Evolutionary conservation across 2,797 vertebrate genomes (phyloP), one percentile per base, ranked within the genome.

Genomic region (Petrocephalus schoutedeni): DNA sequence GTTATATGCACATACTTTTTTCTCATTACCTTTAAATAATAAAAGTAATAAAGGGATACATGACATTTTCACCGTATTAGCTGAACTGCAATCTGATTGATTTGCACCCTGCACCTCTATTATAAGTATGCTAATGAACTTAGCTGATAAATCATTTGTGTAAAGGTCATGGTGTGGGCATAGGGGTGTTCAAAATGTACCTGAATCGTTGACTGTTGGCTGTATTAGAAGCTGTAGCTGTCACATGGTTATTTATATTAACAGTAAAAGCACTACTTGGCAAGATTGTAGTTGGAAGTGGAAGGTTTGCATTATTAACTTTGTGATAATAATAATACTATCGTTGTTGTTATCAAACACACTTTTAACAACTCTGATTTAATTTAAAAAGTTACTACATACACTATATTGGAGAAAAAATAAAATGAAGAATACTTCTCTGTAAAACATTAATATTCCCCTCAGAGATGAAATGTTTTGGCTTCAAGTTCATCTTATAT

Each of bases 1-100:
- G 41, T 88, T 53, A 84, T 54, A 36, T 36, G 87, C n/a, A 59
- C 87, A 54, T 82, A 49, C 41, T 87, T 12, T 86, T 59, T 67
- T 32, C 64, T 12, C 32, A 56, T 77, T 32, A 57, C 83, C 49
- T 85, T 85, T 56, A 87, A 32, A 56, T 87, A 41, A 71, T 56
- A 87, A 32, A 32, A 74, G 67, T n/a, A 77, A 77, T 67, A 12
- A 87, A 77, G 14, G 14, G 49, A 87, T 77, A 74, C n/a, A 87
- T 41, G 53, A 58, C 53, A 87, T 77, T 80, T 87, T 87, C 3
- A 12, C n/a, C 54, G 6, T 59, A 87, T 28, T 58, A 51, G 23
- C 14, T 74, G 41, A 23, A 54, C 16, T 14, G 67, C 16, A 36
- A 36, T 80, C 71, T 59, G 71, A 82, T n/a, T 53, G 71, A 56